phyloP scores from a whole-genome alignment of 2,888 invertebrate genomes.

The Cheiracanthium punctorium region DNA sequence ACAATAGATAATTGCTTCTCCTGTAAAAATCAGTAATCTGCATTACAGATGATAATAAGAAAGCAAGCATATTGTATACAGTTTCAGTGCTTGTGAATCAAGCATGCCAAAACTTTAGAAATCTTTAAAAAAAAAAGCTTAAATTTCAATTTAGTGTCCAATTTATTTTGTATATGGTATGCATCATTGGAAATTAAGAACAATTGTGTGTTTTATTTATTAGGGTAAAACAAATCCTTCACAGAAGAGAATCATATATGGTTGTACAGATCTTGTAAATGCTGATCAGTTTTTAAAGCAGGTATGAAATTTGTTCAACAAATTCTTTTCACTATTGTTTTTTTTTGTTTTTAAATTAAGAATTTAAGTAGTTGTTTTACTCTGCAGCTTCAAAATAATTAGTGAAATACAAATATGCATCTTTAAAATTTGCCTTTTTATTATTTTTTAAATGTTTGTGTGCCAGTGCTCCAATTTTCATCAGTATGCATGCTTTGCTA shows the following conservation, averaged over 20 bases:
- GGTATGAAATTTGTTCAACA: constrained; percentile 14
- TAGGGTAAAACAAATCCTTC: constrained; percentile 81
- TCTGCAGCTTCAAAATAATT: neutral
- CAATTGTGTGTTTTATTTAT: constrained; percentile 74
- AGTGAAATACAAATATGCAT: too few relatives aligned
- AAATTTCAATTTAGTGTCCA: neutral
- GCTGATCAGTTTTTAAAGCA: constrained; percentile 96
- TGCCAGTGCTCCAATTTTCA: too few relatives aligned
- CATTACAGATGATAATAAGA: too few relatives aligned
- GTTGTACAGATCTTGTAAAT: constrained; percentile 94
- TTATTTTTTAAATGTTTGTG: too few relatives aligned
- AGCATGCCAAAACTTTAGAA: neutral
- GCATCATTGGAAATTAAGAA: neutral
- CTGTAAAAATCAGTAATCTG: too few relatives aligned
- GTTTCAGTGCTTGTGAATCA: neutral
- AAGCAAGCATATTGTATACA: too few relatives aligned
- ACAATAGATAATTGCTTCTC: too few relatives aligned
- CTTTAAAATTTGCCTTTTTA: too few relatives aligned
- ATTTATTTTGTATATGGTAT: constrained; percentile 7
- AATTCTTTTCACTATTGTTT: neutral
- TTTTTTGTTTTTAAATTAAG: neutral
- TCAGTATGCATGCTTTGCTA: too few relatives aligned
- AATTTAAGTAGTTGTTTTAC: neutral
- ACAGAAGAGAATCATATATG: constrained; percentile 90
- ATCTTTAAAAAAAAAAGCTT: neutral